Evolutionary conservation across 1,140 invertebrate species (phyloP), one percentile per base, ranked within the genome.

Genomic region (Leptoteleia sp.): DNA sequence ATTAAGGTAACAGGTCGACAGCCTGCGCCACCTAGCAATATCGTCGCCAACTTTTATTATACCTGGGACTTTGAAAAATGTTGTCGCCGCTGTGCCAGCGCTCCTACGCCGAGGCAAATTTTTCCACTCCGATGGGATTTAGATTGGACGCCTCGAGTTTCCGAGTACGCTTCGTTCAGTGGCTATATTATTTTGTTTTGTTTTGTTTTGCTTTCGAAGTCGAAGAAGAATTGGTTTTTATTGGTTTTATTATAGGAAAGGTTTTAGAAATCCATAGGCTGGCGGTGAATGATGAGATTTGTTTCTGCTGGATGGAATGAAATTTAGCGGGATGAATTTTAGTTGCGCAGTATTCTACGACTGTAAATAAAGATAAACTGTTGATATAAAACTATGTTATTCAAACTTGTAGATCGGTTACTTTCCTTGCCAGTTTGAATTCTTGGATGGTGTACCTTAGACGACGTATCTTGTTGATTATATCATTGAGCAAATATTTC

Each of bases 1-100:
- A 57, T 82, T 75, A 59, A 79, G 82, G 76, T 83, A 82, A 83
- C 84, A 85, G 83, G 83, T 84, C 77, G 75, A 25, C 25, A 75
- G 38, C 11, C 45, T n/a, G 47, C 77, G 85, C 81, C 85, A 85
- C 83, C 85, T 85, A 70, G 13, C 8, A 17, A 31, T 1, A n/a
- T 6, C 7, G 5, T 2, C 1, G 2, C 1, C 19, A 70, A 70
- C 65, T 48, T 5, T 7, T 11, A 47, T 15, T 15, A 4, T 3
- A 25, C 22, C 22, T 25, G 3, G 22, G 22, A 25, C 3, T n/a
- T n/a, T n/a, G n/a, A n/a, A n/a, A n/a, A n/a, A n/a, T n/a, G n/a
- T n/a, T n/a, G n/a, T n/a, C n/a, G n/a, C n/a, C n/a, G n/a, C n/a
- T n/a, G n/a, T n/a, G n/a, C n/a, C n/a, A n/a, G n/a, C n/a, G n/a